Evolutionary conservation across 2,113 vertebrate genomes (phyloP).

Genomic region (Muntiacus muntjak): DNA sequence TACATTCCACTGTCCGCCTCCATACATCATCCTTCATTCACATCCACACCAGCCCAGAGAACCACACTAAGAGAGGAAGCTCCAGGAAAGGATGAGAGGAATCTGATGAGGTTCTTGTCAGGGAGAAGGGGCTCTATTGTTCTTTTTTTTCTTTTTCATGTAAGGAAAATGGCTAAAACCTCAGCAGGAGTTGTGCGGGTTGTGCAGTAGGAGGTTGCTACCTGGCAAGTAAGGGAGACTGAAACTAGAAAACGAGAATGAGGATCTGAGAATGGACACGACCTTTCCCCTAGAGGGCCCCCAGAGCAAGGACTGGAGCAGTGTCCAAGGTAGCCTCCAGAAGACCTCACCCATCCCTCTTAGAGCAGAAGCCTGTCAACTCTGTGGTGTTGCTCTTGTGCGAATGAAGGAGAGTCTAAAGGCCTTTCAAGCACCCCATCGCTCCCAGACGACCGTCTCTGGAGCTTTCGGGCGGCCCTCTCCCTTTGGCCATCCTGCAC

Average conservation of each 20-base stretch:
- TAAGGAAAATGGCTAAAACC: neutral
- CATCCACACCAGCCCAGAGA: neutral
- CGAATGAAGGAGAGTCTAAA: neutral
- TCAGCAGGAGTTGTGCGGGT: neutral
- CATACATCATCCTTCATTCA: neutral
- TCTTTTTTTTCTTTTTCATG: neutral
- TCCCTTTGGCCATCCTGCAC: neutral
- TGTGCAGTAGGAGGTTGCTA: neutral
- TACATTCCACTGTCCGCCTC: neutral
- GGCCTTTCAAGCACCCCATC: neutral
- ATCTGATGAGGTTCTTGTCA: neutral
- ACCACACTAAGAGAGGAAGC: neutral
- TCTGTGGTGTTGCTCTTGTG: neutral
- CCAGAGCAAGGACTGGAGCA: neutral
- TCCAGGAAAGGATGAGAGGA: neutral
- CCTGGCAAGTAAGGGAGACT: neutral
- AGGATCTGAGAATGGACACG: neutral
- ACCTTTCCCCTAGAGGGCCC: neutral
- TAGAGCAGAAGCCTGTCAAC: neutral
- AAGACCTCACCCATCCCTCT: neutral
- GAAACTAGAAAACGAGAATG: neutral
- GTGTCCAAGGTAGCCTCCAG: neutral
- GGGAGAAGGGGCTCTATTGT: neutral
- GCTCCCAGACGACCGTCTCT: neutral
- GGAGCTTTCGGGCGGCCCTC: neutral